A percentile compares a stretch with the other conserved stretches of the same genome.
Conservation (phyloP, 2,113 vertebrate species). For the Carlito syrichta region DNA sequence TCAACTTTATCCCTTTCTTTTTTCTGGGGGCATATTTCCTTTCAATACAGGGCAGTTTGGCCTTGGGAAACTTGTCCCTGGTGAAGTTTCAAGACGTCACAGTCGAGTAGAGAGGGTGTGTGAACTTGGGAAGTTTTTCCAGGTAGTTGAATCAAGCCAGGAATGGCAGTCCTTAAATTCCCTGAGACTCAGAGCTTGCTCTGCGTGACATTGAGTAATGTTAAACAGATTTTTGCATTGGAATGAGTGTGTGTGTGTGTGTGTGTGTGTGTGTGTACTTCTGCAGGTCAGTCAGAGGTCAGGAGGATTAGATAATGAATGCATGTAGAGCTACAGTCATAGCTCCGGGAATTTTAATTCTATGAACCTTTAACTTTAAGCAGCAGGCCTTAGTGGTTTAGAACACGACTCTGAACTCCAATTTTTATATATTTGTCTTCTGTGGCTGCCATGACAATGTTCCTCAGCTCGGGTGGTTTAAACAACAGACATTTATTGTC, state of each 20-base stretch:
- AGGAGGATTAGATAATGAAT: no score
- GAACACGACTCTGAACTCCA: neutral
- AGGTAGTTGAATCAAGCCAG: neutral
- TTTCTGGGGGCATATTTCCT: accelerated
- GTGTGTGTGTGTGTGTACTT: no score
- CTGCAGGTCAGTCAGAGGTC: neutral
- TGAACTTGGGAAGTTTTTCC: accelerated
- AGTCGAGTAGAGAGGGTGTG: accelerated
- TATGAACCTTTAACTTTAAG: no score
- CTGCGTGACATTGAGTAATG: accelerated
- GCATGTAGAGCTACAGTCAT: accelerated
- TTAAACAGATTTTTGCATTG: accelerated
- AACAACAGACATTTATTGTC: neutral
- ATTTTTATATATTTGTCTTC: no score
- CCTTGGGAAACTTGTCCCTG: neutral
- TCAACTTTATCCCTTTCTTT: accelerated
- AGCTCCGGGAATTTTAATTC: neutral
- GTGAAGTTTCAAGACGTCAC: neutral
- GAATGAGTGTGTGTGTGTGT: no score
- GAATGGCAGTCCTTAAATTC: accelerated
- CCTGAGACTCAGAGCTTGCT: neutral
- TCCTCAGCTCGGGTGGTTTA: neutral
- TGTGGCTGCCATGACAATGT: accelerated
- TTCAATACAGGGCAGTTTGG: neutral
- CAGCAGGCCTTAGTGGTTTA: no score